phyloP scores from a whole-genome alignment of 2,888 invertebrate species.

The Serrognathus titanus region DNA sequence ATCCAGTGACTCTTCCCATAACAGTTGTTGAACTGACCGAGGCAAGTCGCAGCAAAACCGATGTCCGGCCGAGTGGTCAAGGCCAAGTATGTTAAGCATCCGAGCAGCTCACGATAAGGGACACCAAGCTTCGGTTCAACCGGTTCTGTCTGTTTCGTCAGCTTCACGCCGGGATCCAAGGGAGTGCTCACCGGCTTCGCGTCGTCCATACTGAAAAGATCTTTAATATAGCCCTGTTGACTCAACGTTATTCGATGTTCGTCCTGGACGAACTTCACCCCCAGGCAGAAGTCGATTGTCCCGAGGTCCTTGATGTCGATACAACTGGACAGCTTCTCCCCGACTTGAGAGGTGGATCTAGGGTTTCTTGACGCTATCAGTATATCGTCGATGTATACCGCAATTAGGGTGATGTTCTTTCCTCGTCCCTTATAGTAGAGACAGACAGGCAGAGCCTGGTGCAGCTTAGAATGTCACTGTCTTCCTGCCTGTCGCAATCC shows the following conservation, averaged over 20 bases:
- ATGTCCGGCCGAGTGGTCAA: neutral
- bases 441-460: slow-evolving; percentile 20
- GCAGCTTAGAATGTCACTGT: slow-evolving; percentile 26
- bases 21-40: neutral
- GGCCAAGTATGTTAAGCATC: neutral
- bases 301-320: neutral
- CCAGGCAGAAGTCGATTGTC: neutral
- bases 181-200: neutral
- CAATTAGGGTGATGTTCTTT: slow-evolving; percentile 23
- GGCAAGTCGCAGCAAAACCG: neutral
- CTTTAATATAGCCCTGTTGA: neutral
- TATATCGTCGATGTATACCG: neutral
- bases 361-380: neutral
- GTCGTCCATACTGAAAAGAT: neutral
- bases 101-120: neutral
- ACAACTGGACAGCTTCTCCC: neutral
- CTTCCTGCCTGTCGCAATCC: slow-evolving; percentile 25
- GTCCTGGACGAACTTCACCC: neutral
- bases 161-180: neutral
- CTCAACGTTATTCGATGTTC: neutral
- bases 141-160: too few relatives aligned
- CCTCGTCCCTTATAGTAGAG: slow-evolving; percentile 16
- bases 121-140: too few relatives aligned
- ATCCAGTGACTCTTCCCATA: neutral
- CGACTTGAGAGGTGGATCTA: neutral